These are phyloP conservation scores for Stenchaetothrips biformis DNA, from an alignment of 2,888 invertebrate species.

Conservation along the genomic window DNA sequence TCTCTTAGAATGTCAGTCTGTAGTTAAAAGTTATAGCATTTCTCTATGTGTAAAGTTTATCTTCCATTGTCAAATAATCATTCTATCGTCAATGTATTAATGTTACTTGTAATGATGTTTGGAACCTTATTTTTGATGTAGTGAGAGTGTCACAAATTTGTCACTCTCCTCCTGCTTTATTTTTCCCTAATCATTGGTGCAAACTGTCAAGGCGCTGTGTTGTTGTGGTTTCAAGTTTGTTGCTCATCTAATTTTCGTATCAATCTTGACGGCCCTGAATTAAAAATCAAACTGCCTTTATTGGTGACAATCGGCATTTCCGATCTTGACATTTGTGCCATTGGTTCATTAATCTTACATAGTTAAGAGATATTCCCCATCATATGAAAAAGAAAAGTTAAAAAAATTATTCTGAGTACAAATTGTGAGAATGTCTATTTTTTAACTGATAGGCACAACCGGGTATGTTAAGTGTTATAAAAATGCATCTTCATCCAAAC, in stretches of 20 bases:
- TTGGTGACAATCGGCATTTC: background rate
- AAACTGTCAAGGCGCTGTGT: background rate
- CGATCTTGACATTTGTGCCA: background rate
- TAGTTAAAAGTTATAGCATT: constrained; percentile 4
- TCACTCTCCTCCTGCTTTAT: background rate
- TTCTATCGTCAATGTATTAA: background rate
- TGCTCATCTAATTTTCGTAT: background rate
- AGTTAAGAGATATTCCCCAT: background rate
- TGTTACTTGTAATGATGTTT: background rate
- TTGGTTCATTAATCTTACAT: background rate
- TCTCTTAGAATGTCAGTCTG: background rate
- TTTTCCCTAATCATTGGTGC: background rate
- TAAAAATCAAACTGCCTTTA: background rate
- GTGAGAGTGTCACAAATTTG: background rate
- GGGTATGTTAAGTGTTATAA: constrained; percentile 8
- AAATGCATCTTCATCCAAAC: constrained; percentile 5
- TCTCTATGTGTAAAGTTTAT: background rate
- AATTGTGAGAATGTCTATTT: constrained; percentile 19
- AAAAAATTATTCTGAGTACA: constrained; percentile 16
- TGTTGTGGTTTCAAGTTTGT: background rate
- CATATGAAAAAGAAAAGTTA: background rate
- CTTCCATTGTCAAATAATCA: background rate
- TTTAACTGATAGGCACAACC: constrained; percentile 19
- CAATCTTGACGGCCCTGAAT: background rate
- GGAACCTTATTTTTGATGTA: constrained; percentile 19